These are phyloP conservation scores for Leptogaster cylindrica DNA, from an alignment of 2,888 invertebrate species.

Conservation along the genomic window DNA sequence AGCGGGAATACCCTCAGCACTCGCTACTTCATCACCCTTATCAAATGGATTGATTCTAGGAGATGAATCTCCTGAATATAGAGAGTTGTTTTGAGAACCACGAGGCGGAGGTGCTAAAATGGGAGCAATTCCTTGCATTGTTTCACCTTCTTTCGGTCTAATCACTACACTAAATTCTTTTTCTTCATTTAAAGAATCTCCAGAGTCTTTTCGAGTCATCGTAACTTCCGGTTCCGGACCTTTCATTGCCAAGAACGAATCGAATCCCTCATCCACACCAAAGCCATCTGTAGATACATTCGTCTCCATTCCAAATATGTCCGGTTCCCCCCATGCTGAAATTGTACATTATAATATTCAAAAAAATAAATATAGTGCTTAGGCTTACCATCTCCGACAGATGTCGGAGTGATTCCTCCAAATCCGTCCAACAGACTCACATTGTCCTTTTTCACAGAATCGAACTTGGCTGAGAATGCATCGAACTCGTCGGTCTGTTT, in stretches of 20 bases:
- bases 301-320: slow-evolving; percentile 58
- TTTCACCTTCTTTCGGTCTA: slow-evolving; percentile 64
- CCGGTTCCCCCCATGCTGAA: slow-evolving; percentile 60
- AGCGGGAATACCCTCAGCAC: slow-evolving; percentile 54
- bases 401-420: slow-evolving; percentile 56
- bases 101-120: slow-evolving; percentile 74
- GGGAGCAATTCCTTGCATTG: slow-evolving; percentile 67
- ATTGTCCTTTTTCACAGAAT: slow-evolving; percentile 65
- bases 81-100: slow-evolving; percentile 51
- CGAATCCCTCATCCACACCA: slow-evolving; percentile 74
- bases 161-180: slow-evolving; percentile 84
- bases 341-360: slow-evolving; percentile 2
- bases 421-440: slow-evolving; percentile 59
- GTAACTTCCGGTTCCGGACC: slow-evolving; percentile 65
- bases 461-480: slow-evolving; percentile 89
- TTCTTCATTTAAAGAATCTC: slow-evolving; percentile 76
- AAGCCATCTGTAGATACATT: slow-evolving; percentile 63
- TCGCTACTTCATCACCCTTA: slow-evolving; percentile 62
- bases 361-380: not conserved
- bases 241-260: slow-evolving; percentile 79
- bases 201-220: slow-evolving; percentile 67
- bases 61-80: slow-evolving; percentile 64
- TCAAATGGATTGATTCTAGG: slow-evolving; percentile 82
- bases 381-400: slow-evolving; percentile 57
- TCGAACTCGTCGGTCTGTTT: slow-evolving; percentile 74